phyloP scores from a whole-genome alignment of 1,140 invertebrate genomes.

The Nephila pilipes region DNA sequence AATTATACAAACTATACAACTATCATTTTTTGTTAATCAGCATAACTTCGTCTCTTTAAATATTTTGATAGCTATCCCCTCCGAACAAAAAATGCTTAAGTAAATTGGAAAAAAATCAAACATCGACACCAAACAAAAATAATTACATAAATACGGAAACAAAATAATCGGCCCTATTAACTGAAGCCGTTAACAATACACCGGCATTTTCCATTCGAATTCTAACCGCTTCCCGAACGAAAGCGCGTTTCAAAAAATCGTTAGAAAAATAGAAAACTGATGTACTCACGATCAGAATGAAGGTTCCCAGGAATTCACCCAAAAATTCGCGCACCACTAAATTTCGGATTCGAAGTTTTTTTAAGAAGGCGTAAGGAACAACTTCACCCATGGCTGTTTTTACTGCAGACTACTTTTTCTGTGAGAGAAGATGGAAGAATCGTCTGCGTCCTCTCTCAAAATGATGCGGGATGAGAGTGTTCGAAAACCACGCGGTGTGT shows the following conservation, averaged over 20 bases:
- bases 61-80: no score
- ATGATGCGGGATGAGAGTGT: conserved; percentile 45
- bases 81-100: no score
- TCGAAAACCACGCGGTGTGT: not conserved
- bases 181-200: not conserved
- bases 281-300: conserved; percentile 82
- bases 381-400: conserved; percentile 40
- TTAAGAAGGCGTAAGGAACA: conserved; percentile 66
- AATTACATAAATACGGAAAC: no score
- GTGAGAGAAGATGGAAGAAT: conserved; percentile 1
- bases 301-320: conserved; percentile 83
- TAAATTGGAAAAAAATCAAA: no score
- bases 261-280: not conserved
- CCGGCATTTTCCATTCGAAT: not conserved
- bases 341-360: conserved; percentile 78
- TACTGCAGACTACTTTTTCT: conserved; percentile 27
- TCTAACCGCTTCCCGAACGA: not conserved
- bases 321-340: conserved; percentile 81
- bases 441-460: conserved; percentile 24
- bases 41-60: no score
- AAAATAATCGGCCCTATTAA: not conserved
- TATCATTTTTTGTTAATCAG: no score
- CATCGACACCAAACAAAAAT: no score
- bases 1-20: no score
- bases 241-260: not conserved